Evolutionary conservation across 2,113 vertebrate species (phyloP).

Genomic region (Cheilinus undulatus): DNA sequence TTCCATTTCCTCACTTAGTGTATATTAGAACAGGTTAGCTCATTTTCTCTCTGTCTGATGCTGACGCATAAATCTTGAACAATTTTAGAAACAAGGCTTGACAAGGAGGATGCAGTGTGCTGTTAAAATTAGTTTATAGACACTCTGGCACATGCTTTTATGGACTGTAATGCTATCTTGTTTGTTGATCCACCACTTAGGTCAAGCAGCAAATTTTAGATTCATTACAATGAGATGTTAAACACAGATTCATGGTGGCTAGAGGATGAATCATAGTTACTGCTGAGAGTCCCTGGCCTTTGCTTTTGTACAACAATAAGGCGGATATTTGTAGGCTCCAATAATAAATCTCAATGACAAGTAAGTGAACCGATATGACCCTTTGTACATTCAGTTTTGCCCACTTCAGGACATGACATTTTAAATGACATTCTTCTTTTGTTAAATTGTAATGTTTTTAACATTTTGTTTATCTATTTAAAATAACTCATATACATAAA

Average conservation of each 20-base stretch:
- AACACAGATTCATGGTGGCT: background rate
- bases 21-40: constrained; percentile 57
- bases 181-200: background rate
- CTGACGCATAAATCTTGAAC: background rate
- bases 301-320: too few species aligned
- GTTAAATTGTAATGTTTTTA: too few species aligned
- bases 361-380: too few species aligned
- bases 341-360: too few species aligned
- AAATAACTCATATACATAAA: too few species aligned
- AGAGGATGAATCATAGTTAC: background rate
- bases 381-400: too few species aligned
- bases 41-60: constrained; percentile 31
- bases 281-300: background rate
- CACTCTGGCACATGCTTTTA: background rate
- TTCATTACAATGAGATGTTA: background rate
- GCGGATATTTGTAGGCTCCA: too few species aligned
- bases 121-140: background rate
- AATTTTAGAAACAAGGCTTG: constrained; percentile 10
- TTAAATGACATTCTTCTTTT: too few species aligned
- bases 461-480: too few species aligned
- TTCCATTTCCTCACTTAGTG: constrained; percentile 53
- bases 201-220: background rate
- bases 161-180: background rate
- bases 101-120: background rate
- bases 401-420: too few species aligned